Percentiles rank a stretch among this genome's conserved stretches.
Evolutionary conservation across 2,797 vertebrate species (phyloP).

Genomic region (Pogonophryne albipinna): DNA sequence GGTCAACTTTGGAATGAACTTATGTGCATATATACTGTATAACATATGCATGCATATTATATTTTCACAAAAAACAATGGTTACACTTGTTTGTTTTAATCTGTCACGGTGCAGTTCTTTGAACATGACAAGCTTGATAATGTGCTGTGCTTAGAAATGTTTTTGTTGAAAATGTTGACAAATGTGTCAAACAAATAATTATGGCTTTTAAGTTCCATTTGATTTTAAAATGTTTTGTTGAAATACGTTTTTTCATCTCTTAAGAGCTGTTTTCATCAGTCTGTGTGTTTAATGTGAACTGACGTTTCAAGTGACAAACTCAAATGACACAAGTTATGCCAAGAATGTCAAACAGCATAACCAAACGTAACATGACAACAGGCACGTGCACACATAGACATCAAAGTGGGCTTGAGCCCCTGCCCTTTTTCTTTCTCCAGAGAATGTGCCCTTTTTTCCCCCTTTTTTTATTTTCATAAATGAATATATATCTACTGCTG

Average conservation of each 20-base stretch:
- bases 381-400: too few relatives aligned
- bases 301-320: constrained; percentile 21
- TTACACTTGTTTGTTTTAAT: background rate
- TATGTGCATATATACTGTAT: too few relatives aligned
- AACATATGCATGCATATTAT: background rate
- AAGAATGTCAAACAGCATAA: constrained; percentile 27
- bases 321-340: constrained; percentile 24
- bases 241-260: background rate
- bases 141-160: background rate
- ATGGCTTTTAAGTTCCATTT: background rate
- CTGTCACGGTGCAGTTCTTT: background rate
- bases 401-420: too few relatives aligned
- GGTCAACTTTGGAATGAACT: background rate
- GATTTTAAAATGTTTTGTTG: background rate
- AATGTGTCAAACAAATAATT: too few relatives aligned
- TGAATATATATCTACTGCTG: too few relatives aligned
- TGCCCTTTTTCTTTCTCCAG: too few relatives aligned
- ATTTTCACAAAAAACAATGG: constrained; percentile 2
- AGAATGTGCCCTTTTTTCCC: too few relatives aligned
- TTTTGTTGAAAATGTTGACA: too few relatives aligned
- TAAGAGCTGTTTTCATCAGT: background rate
- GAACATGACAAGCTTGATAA: background rate
- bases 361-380: background rate
- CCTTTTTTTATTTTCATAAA: too few relatives aligned
- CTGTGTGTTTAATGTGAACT: constrained; percentile 9